phyloP scores from a whole-genome alignment of 2,888 invertebrate species.

The Podotricha telesiphe region DNA sequence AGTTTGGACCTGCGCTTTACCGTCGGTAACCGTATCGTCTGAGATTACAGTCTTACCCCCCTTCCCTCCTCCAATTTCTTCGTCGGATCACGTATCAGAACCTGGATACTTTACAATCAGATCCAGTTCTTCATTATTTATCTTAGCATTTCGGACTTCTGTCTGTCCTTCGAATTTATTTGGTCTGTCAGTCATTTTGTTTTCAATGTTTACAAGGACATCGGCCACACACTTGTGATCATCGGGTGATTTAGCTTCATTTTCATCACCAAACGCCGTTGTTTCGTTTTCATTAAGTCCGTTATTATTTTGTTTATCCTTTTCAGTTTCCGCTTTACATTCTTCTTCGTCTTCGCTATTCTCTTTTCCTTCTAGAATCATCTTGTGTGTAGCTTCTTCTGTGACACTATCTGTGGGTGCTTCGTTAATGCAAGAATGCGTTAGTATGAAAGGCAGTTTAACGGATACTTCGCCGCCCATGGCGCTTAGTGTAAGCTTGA shows the following conservation, averaged over 20 bases:
- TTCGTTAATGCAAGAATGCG: constrained; percentile 88
- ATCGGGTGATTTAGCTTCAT: constrained; percentile 66
- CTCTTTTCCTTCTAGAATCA: constrained; percentile 77
- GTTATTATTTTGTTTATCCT: constrained; percentile 70
- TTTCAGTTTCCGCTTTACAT: constrained; percentile 64
- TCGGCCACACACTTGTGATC: constrained; percentile 71
- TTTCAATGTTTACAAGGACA: constrained; percentile 76
- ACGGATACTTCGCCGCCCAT: constrained; percentile 92
- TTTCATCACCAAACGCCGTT: constrained; percentile 56
- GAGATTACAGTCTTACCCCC: constrained; percentile 67
- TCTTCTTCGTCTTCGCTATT: constrained; percentile 72
- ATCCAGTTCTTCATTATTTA: constrained; percentile 75
- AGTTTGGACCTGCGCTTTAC: constrained; percentile 66
- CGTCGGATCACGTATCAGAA: constrained; percentile 82
- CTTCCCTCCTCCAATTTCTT: constrained; percentile 58
- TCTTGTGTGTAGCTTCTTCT: constrained; percentile 76
- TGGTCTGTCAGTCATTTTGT: constrained; percentile 68
- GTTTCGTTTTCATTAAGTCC: constrained; percentile 56
- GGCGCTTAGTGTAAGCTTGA: constrained; percentile 90
- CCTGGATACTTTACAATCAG: constrained; percentile 77
- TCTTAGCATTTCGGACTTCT: constrained; percentile 66
- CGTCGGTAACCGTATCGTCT: constrained; percentile 54
- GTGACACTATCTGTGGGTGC: constrained; percentile 83
- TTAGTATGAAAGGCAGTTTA: constrained; percentile 91
- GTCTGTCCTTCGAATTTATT: constrained; percentile 68